Evolutionary conservation across 2,797 vertebrate genomes (phyloP).

Genomic region (Leptatherina wallacei): DNA sequence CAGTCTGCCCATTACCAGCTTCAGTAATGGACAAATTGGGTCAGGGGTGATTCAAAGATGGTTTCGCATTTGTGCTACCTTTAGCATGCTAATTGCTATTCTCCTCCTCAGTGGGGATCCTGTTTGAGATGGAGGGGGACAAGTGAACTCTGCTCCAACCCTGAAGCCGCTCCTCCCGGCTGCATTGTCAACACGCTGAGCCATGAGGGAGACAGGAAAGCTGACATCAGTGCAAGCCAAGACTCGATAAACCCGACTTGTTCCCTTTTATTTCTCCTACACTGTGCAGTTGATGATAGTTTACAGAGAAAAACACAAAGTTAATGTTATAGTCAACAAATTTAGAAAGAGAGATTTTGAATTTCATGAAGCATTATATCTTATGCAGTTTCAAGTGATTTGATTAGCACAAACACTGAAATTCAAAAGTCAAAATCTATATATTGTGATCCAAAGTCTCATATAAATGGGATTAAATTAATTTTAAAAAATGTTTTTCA

Average conservation of each 20-base stretch:
- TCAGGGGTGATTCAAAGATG: constrained; percentile 67
- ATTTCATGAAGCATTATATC: not conserved
- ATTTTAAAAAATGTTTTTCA: not conserved
- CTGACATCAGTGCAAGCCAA: constrained; percentile 48
- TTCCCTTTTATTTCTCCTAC: constrained; percentile 29
- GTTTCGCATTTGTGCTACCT: constrained; percentile 73
- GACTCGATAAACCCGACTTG: constrained; percentile 23
- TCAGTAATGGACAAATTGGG: constrained; percentile 57
- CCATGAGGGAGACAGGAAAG: constrained; percentile 44
- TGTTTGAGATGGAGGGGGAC: constrained; percentile 77
- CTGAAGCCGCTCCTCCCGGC: constrained; percentile 55
- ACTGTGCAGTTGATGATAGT: not conserved
- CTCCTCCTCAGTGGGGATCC: constrained; percentile 73
- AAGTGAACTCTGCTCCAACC: constrained; percentile 64
- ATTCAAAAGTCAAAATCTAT: not conserved
- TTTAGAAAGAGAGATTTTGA: not conserved
- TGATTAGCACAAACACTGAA: not conserved
- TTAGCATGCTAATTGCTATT: constrained; percentile 84
- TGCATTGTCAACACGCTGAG: constrained; percentile 58
- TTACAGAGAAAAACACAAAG: constrained; percentile 9
- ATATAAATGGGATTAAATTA: not conserved
- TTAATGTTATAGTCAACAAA: constrained; percentile 1
- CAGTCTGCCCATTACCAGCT: constrained; percentile 42
- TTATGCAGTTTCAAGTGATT: not conserved
- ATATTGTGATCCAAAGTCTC: not conserved